Conservation (phyloP, 2,113 vertebrate species). For the Aegotheles bennettii region DNA sequence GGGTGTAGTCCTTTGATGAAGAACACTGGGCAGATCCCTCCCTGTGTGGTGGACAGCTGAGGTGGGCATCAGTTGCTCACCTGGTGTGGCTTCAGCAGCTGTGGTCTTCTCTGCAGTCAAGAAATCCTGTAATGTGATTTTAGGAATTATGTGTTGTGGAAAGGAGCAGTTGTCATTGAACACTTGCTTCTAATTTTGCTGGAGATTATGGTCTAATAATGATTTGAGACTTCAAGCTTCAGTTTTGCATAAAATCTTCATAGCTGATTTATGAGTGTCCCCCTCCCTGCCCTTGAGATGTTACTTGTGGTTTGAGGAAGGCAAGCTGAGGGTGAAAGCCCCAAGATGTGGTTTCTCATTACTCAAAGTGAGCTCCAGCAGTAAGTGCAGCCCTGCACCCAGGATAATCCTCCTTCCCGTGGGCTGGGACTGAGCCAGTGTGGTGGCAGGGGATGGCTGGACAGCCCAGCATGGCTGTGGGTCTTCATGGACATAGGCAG, state of each 20-base stretch:
- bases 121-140: neutral
- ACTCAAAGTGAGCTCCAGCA: neutral
- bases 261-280: neutral
- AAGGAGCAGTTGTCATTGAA: neutral
- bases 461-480: rapidly evolving
- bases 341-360: neutral
- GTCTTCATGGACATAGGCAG: neutral
- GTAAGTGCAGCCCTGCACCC: rapidly evolving
- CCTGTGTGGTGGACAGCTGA: rapidly evolving
- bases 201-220: neutral
- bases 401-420: neutral
- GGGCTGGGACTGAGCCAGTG: neutral
- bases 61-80: neutral
- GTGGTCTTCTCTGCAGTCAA: neutral
- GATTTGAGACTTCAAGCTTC: neutral
- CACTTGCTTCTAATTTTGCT: neutral
- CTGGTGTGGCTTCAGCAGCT: neutral
- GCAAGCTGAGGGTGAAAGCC: neutral
- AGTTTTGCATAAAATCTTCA: neutral
- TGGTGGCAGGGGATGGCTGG: neutral
- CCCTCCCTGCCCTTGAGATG: neutral
- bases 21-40: neutral
- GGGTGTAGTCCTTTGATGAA: neutral
- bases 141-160: neutral
- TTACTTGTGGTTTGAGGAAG: neutral